phyloP scores from a whole-genome alignment of 2,797 vertebrate species.

The Cirrhinus mrigala region DNA sequence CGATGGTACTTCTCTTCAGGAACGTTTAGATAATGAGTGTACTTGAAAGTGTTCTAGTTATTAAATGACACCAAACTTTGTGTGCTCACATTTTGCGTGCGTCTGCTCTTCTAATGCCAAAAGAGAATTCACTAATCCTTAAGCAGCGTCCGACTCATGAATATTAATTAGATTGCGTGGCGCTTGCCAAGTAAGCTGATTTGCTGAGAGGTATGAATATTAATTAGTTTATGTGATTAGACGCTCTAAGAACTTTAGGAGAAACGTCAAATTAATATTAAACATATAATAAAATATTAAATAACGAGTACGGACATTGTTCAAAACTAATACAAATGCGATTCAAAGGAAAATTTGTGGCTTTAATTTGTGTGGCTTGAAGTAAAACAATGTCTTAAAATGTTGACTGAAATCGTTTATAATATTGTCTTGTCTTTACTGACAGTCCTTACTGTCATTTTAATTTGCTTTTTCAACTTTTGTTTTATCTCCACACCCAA shows the following conservation, averaged over 20 bases:
- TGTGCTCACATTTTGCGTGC: not conserved
- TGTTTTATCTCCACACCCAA: not conserved
- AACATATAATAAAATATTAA: not conserved
- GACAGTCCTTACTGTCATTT: too few relatives aligned
- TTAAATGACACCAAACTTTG: slow-evolving; percentile 25
- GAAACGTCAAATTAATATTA: not conserved
- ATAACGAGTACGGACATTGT: not conserved
- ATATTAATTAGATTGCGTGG: slow-evolving; percentile 25
- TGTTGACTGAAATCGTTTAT: not conserved
- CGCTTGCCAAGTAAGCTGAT: not conserved
- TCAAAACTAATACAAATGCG: not conserved
- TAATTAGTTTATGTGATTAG: not conserved
- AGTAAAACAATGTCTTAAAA: not conserved
- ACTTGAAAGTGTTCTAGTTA: not conserved
- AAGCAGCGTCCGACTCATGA: slow-evolving; percentile 6
- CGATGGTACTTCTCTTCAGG: not conserved
- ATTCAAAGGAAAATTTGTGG: too few relatives aligned
- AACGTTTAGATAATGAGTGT: not conserved
- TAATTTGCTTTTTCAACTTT: too few relatives aligned
- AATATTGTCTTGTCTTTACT: not conserved
- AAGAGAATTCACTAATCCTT: not conserved
- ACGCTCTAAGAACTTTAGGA: not conserved
- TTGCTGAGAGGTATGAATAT: slow-evolving; percentile 1
- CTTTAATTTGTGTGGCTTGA: too few relatives aligned
- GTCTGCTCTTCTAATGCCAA: not conserved